Conservation (phyloP, 2,888 invertebrate species). For the Drosophila peninsularis region DNA sequence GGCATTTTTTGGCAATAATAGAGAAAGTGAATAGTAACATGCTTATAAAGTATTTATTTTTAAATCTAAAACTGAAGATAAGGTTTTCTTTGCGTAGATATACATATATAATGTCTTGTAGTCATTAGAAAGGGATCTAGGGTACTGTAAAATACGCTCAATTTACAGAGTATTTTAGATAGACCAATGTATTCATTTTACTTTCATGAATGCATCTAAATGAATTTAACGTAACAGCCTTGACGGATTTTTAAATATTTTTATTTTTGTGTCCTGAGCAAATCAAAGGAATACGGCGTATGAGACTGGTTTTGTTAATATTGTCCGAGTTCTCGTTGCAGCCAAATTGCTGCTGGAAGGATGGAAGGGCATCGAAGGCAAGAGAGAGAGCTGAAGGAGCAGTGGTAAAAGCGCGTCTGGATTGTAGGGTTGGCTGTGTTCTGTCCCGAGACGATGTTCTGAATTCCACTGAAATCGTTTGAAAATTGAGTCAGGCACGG, state of each 20-base stretch:
- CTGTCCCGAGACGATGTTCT: constrained; percentile 25
- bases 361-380: constrained; percentile 2
- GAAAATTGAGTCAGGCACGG: constrained; percentile 66
- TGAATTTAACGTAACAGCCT: too few relatives aligned
- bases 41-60: background rate
- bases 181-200: too few relatives aligned
- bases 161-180: too few relatives aligned
- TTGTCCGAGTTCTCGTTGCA: constrained; percentile 43
- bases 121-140: too few relatives aligned
- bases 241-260: too few relatives aligned
- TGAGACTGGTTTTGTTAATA: constrained; percentile 28
- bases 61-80: too few relatives aligned
- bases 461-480: constrained; percentile 78
- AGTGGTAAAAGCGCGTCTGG: constrained; percentile 57
- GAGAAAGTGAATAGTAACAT: too few relatives aligned
- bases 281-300: constrained; percentile 21
- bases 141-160: too few relatives aligned
- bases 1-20: too few relatives aligned
- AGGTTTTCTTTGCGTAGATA: too few relatives aligned
- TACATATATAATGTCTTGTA: too few relatives aligned
- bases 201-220: too few relatives aligned
- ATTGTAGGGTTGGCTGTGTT: constrained; percentile 43
- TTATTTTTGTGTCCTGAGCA: constrained; percentile 7
- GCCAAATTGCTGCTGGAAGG: constrained; percentile 30
- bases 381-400: constrained; percentile 10